Evolutionary conservation across 2,113 vertebrate species (phyloP).

Genomic region (Stigmatopora nigra): DNA sequence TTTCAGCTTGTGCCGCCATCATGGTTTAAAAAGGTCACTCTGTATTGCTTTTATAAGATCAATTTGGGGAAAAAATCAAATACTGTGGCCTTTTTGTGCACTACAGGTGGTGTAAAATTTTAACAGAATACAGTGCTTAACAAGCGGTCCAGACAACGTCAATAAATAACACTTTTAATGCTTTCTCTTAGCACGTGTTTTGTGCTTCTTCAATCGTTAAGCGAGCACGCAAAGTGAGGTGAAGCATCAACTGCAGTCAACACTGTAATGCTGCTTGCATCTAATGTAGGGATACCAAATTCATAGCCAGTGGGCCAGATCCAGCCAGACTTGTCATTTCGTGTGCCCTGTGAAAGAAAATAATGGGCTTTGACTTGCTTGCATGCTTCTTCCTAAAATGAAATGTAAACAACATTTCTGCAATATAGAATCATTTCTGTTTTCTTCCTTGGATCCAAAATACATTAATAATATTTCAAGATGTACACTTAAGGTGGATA

Average conservation of each 20-base stretch:
- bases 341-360: too few relatives aligned
- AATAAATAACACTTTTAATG: background rate
- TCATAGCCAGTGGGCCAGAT: too few relatives aligned
- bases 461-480: too few relatives aligned
- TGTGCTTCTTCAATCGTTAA: slow-evolving; percentile 36
- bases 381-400: too few relatives aligned
- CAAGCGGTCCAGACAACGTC: background rate
- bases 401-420: too few relatives aligned
- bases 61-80: slow-evolving; percentile 18
- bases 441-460: too few relatives aligned
- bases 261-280: slow-evolving; percentile 11
- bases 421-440: too few relatives aligned
- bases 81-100: slow-evolving; percentile 17
- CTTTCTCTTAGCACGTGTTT: slow-evolving; percentile 11
- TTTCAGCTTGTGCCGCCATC: slow-evolving; percentile 29
- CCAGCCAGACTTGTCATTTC: too few relatives aligned
- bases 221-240: slow-evolving; percentile 24
- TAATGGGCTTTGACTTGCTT: too few relatives aligned
- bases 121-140: slow-evolving; percentile 12
- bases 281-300: background rate
- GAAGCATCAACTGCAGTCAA: background rate
- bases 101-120: slow-evolving; percentile 18
- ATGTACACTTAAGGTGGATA: too few relatives aligned
- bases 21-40: slow-evolving; percentile 15
- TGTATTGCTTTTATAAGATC: slow-evolving; percentile 22